Conservation (phyloP, 2,113 vertebrate genomes). For the Elgaria multicarinata region DNA sequence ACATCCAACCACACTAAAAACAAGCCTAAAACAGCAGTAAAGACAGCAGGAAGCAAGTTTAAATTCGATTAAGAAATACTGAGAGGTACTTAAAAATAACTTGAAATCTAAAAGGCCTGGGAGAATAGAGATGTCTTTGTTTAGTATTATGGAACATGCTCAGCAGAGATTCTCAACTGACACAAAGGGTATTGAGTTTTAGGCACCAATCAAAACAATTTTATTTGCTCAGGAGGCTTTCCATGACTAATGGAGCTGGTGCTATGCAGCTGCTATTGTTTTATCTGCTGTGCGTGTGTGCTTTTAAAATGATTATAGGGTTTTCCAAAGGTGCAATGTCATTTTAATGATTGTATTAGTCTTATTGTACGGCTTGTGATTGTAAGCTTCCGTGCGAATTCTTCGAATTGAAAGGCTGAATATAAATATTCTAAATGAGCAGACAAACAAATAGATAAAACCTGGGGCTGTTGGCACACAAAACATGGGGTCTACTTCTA, state of each 20-base stretch:
- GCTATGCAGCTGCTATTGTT: background rate
- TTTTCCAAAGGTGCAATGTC: background rate
- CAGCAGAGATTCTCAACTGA: background rate
- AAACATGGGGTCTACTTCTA: background rate
- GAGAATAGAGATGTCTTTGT: background rate
- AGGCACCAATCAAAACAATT: background rate
- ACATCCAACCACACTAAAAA: background rate
- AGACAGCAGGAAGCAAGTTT: background rate
- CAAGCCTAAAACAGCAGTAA: background rate
- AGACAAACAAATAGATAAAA: background rate
- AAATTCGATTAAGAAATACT: background rate
- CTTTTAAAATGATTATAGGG: background rate
- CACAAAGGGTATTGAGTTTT: background rate
- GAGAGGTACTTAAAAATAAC: background rate
- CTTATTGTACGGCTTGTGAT: background rate
- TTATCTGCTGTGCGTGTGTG: background rate
- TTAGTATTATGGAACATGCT: background rate
- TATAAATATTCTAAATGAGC: background rate
- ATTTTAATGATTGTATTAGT: background rate
- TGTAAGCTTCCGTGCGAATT: background rate
- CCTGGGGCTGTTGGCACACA: background rate
- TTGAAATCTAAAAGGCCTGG: background rate
- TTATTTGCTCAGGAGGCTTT: background rate
- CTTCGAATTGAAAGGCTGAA: background rate
- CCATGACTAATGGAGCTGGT: background rate